Conservation (phyloP, 2,888 invertebrate genomes). For the Antheraea yamamai region DNA sequence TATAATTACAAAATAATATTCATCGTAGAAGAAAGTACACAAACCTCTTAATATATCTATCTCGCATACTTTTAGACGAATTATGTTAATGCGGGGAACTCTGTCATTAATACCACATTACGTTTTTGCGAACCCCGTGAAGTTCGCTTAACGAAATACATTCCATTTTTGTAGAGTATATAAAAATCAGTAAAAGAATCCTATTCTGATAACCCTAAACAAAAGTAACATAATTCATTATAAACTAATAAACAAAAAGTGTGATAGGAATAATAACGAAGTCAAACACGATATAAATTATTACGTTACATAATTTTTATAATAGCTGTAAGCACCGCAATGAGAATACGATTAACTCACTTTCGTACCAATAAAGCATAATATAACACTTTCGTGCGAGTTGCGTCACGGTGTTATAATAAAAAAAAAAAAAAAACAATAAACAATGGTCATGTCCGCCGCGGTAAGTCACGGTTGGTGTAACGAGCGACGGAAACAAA, state of each 20-base stretch:
- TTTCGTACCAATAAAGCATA: conserved; percentile 62
- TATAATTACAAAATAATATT: too few species aligned
- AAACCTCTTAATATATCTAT: neutral
- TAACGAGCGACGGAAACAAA: conserved; percentile 42
- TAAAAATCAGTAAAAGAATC: too few species aligned
- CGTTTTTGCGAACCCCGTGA: neutral
- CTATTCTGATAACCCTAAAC: neutral
- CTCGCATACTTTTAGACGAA: neutral
- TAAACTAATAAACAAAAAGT: neutral
- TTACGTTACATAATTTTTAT: conserved; percentile 21
- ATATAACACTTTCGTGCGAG: conserved; percentile 59
- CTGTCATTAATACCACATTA: neutral
- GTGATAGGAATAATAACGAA: conserved; percentile 1
- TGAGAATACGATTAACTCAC: conserved; percentile 61
- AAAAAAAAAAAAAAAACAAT: conserved; percentile 39
- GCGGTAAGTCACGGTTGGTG: conserved; percentile 45
- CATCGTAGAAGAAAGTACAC: neutral
- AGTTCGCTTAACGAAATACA: neutral
- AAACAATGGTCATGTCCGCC: conserved; percentile 46
- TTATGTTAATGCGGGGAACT: neutral
- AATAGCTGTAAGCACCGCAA: conserved; percentile 27
- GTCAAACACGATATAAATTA: neutral
- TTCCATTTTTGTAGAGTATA: too few species aligned
- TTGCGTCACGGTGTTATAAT: conserved; percentile 51
- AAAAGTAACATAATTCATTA: neutral